A percentile compares a stretch with the other conserved stretches of the same genome.
phyloP scores from a whole-genome alignment of 2,888 invertebrate genomes.

The Sphaerophoria rueppellii region DNA sequence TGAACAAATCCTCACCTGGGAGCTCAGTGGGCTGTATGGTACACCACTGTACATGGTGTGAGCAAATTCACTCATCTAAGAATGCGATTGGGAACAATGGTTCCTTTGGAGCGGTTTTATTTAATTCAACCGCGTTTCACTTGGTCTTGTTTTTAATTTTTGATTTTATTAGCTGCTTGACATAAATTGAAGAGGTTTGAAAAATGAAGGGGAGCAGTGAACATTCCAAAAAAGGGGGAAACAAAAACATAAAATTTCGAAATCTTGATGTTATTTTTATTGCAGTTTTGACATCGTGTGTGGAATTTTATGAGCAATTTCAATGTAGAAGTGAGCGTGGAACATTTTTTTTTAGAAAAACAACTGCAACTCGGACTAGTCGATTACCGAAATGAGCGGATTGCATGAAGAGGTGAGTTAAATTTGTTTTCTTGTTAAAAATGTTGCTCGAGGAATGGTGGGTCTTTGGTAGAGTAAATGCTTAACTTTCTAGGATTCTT shows the following conservation, averaged over 20 bases:
- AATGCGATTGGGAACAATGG: constrained; percentile 44
- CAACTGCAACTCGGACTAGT: not conserved
- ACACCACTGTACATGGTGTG: not conserved
- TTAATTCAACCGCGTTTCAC: constrained; percentile 55
- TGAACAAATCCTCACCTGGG: constrained; percentile 50
- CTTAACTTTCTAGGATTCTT: no score
- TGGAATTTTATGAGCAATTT: constrained; percentile 58
- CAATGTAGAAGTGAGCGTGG: constrained; percentile 23
- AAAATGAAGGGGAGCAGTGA: constrained; percentile 27
- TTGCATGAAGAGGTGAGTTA: not conserved
- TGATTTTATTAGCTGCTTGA: constrained; percentile 20
- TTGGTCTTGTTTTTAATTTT: constrained; percentile 46
- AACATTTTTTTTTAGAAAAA: not conserved
- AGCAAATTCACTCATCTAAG: constrained; percentile 40
- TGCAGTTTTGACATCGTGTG: constrained; percentile 65
- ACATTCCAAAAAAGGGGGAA: not conserved
- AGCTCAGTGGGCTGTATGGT: no score
- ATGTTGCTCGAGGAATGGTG: no score
- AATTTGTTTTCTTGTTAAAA: not conserved
- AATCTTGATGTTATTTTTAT: constrained; percentile 50
- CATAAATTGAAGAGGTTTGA: not conserved
- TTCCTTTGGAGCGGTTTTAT: constrained; percentile 8
- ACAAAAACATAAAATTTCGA: constrained; percentile 26
- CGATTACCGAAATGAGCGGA: constrained; percentile 29
- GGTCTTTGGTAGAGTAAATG: no score